Conservation (phyloP, 64 coral and sea anemone genomes). For the Acropora tenuis region DNA sequence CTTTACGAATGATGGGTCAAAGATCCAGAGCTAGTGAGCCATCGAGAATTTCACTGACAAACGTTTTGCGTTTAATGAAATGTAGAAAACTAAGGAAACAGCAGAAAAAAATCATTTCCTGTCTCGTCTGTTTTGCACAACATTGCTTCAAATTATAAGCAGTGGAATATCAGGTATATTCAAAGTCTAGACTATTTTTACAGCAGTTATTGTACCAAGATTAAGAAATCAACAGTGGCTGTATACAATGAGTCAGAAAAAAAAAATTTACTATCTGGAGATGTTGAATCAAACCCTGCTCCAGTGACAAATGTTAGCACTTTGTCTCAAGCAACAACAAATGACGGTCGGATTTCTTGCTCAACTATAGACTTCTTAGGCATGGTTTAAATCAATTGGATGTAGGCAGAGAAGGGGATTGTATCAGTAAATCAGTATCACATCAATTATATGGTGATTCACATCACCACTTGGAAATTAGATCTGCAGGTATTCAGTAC, state of each 20-base stretch:
- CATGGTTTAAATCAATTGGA: constrained; percentile 55
- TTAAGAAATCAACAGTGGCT: constrained; percentile 49
- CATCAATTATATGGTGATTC: constrained; percentile 55
- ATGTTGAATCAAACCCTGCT: constrained; percentile 67
- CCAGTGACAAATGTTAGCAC: not conserved
- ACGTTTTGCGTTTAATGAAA: constrained; percentile 60
- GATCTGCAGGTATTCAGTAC: constrained; percentile 38
- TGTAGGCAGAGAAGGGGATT: constrained; percentile 63
- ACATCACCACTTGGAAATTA: constrained; percentile 33
- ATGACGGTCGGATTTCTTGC: no score
- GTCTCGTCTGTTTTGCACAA: constrained; percentile 72
- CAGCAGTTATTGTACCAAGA: constrained; percentile 23
- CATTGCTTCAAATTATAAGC: constrained; percentile 80
- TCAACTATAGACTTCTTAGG: no score
- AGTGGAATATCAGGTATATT: constrained; percentile 77
- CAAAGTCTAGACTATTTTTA: constrained; percentile 67
- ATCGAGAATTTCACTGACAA: constrained; percentile 38
- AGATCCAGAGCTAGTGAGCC: constrained; percentile 59
- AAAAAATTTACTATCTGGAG: constrained; percentile 70
- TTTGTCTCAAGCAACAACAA: no score
- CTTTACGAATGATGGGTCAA: not conserved
- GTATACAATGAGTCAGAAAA: constrained; percentile 67
- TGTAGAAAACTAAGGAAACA: constrained; percentile 79
- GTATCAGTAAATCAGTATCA: constrained; percentile 58
- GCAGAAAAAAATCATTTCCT: constrained; percentile 58